Conservation (phyloP, 2,113 vertebrate species). For the Elaphurus davidianus region DNA sequence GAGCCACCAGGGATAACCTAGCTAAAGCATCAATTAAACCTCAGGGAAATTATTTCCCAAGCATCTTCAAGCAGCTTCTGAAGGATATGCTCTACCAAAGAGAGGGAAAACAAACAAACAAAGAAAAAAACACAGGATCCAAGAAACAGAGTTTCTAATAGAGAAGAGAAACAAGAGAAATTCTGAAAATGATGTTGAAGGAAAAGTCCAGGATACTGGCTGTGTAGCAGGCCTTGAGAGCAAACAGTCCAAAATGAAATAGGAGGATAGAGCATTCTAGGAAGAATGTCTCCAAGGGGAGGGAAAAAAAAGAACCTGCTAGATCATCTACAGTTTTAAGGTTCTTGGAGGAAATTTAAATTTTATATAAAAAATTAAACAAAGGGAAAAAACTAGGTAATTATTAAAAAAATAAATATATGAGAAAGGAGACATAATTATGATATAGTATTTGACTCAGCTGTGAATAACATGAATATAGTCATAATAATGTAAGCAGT, state of each 20-base stretch:
- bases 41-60: neutral
- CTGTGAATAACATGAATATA: neutral
- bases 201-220: neutral
- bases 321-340: conserved; percentile 9
- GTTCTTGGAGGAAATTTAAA: neutral
- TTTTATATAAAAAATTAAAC: conserved; percentile 23
- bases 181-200: neutral
- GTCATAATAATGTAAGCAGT: neutral
- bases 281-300: neutral
- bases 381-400: neutral
- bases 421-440: neutral
- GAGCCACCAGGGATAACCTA: neutral
- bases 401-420: conserved; percentile 2
- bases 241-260: conserved; percentile 6
- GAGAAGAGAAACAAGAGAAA: neutral
- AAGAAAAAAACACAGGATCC: neutral
- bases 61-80: neutral
- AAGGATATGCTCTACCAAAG: neutral
- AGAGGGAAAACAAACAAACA: neutral
- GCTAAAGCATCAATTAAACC: neutral
- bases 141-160: neutral
- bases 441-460: neutral
- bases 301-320: neutral
- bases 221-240: neutral
- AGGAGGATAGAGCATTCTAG: neutral